Evolutionary conservation across 2,888 invertebrate genomes (phyloP).

Genomic region (Watsonalla cultraria): DNA sequence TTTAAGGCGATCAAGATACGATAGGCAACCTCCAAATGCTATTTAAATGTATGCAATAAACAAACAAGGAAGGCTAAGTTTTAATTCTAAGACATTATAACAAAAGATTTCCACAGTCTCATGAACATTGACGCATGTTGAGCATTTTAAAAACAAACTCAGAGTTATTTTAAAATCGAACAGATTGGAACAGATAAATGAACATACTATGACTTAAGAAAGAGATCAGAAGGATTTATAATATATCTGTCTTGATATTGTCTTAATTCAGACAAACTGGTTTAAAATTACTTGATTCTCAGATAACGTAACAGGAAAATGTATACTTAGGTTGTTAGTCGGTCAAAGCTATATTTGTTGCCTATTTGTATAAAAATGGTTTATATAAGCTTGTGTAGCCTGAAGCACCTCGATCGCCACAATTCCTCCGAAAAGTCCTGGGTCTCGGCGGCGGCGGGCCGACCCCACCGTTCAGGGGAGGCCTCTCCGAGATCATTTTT

Average conservation of each 20-base stretch:
- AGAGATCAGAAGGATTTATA: too few relatives aligned
- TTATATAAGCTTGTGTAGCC: constrained; percentile 13
- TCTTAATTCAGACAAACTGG: too few relatives aligned
- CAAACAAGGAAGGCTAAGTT: background rate
- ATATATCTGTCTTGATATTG: too few relatives aligned
- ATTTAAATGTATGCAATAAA: background rate
- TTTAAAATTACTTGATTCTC: too few relatives aligned
- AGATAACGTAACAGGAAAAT: too few relatives aligned
- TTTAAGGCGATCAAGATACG: constrained; percentile 3
- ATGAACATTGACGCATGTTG: constrained; percentile 1
- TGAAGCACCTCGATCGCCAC: constrained; percentile 78
- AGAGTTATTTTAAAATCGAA: background rate
- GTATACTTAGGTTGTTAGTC: too few relatives aligned
- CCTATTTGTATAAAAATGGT: constrained; percentile 1
- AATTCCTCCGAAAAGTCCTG: constrained; percentile 75
- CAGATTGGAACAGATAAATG: too few relatives aligned
- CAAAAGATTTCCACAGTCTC: constrained; percentile 1
- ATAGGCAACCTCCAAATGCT: background rate
- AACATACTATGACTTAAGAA: too few relatives aligned
- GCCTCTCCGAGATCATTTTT: constrained; percentile 72
- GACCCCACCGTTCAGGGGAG: constrained; percentile 61
- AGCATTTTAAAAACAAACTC: background rate
- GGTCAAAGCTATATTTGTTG: background rate
- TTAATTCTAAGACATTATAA: background rate
- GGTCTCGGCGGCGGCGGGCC: constrained; percentile 64